These are phyloP conservation scores for Petrolisthes cinctipes DNA, from an alignment of 2,888 invertebrate genomes.

Conservation along the genomic window DNA sequence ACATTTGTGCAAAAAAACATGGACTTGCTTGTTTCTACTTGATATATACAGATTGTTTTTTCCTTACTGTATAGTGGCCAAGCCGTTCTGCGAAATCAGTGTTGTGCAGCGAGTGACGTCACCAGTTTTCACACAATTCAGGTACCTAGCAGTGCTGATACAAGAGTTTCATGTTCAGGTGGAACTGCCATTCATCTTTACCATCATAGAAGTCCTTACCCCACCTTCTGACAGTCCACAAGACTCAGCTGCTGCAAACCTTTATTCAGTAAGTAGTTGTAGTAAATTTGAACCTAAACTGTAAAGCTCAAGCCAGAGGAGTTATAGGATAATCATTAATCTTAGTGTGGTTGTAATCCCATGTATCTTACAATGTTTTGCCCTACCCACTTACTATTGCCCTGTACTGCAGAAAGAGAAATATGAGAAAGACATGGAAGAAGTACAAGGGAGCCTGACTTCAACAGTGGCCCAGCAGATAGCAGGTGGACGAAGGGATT, in stretches of 20 bases:
- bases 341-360: no score
- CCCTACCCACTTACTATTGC: background rate
- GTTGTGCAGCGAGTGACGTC: slow-evolving; percentile 91
- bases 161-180: slow-evolving; percentile 97
- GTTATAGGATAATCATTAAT: no score
- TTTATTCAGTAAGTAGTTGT: slow-evolving; percentile 64
- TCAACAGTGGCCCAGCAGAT: slow-evolving; percentile 83
- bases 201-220: slow-evolving; percentile 81
- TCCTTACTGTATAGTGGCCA: slow-evolving; percentile 76
- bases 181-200: slow-evolving; percentile 92
- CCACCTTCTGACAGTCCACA: slow-evolving; percentile 75
- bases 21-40: background rate
- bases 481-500: slow-evolving; percentile 89
- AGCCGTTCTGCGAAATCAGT: slow-evolving; percentile 95
- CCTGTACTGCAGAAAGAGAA: slow-evolving; percentile 76
- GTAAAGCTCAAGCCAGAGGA: no score
- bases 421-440: slow-evolving; percentile 80
- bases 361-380: no score
- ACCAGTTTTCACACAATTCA: slow-evolving; percentile 89
- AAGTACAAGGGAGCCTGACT: slow-evolving; percentile 80
- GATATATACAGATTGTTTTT: background rate
- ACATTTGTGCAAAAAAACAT: background rate
- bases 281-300: no score
- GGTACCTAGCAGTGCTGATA: slow-evolving; percentile 92
- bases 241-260: slow-evolving; percentile 30